Evolutionary conservation across 2,113 vertebrate genomes (phyloP), one percentile per base, ranked within the genome.

Genomic region (Ariopsis seemanni): DNA sequence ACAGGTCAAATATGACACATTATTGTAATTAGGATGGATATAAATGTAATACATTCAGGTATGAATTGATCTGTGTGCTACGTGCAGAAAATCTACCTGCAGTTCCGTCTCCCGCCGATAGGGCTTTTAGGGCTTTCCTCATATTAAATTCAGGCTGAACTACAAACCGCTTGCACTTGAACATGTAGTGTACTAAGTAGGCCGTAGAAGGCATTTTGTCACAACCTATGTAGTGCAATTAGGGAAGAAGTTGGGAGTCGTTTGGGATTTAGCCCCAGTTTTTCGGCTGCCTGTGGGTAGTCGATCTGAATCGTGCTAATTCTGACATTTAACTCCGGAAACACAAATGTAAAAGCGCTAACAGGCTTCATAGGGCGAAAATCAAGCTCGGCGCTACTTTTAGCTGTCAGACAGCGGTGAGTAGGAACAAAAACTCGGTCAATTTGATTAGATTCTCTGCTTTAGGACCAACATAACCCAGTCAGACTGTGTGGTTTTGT

Each of bases 201-300:
- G 55, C 78, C 1, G 69, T 15, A 5, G 12, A 15, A 20, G 25
- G 30, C 69, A n/a, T 42, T 85, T 57, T 52, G 30, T 85, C 2
- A 85, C 55, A 22, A 30, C 5, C 67, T 74, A 27, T 7, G 27
- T 42, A 74, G 83, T 60, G 55, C 30, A 75, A 1, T n/a, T 15
- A 48, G 53, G 8, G 20, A 48, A 27, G 20, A 25, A 58, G 17
- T 17, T 0, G 30, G 3, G 20, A 14, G 20, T 10, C 11, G 52
- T 75, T 85, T 60, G 55, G 65, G 92, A 74, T 83, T 72, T 63
- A 14, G 52, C 63, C 52, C 22, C 48, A 69, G 50, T 62, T 60
- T 85, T 62, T 71, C 92, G 92, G 89, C 91, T 83, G 95, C 91
- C 92, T 94, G 94, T 96, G 95, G 96, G 96, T 97, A 96, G 94